Evolutionary conservation across 2,797 vertebrate genomes (phyloP).

Genomic region (Eospalax fontanierii): DNA sequence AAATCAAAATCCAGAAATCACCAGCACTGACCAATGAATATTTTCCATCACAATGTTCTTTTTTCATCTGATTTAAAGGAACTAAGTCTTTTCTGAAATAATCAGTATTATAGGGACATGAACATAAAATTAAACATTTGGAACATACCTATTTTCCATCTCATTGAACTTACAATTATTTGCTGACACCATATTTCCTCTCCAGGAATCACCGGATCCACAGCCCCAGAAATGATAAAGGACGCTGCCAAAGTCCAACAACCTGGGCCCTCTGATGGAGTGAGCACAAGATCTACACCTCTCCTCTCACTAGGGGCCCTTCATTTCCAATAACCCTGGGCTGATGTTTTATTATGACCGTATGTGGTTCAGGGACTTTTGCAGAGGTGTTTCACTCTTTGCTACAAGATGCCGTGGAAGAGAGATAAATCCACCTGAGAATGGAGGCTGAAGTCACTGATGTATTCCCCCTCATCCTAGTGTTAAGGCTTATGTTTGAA

Average conservation of each 20-base stretch:
- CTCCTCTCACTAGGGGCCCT: neutral
- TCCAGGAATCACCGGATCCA: no score
- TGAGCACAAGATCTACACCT: neutral
- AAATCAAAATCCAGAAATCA: neutral
- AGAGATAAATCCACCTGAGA: no score
- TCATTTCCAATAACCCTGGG: fast-evolving
- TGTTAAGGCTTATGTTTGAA: neutral
- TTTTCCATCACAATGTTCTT: neutral
- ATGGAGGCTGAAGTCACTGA: no score
- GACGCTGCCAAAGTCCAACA: neutral
- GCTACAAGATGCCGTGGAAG: neutral
- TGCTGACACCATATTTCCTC: neutral
- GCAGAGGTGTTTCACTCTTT: neutral
- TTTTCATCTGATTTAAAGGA: neutral
- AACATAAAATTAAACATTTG: neutral
- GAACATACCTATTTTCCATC: neutral
- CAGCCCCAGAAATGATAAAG: neutral
- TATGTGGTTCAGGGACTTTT: neutral
- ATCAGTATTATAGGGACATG: neutral
- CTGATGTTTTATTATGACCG: neutral
- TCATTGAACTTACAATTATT: neutral
- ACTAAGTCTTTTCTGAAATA: neutral
- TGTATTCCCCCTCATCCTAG: fast-evolving
- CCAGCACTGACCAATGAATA: neutral
- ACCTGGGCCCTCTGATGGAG: fast-evolving